Conservation (phyloP, 2,888 invertebrate species). For the Salticus scenicus region DNA sequence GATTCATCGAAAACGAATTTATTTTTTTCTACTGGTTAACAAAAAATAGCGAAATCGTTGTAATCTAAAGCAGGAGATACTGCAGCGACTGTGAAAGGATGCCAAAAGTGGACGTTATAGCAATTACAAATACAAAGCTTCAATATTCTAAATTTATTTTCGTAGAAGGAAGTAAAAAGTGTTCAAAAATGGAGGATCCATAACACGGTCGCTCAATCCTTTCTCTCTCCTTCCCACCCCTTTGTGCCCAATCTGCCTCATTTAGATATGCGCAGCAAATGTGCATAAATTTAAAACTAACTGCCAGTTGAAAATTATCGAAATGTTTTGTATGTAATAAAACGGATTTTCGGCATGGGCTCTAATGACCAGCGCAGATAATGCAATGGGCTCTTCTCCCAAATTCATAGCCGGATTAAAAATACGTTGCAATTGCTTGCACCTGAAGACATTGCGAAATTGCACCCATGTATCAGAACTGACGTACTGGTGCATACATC, state of each 20-base stretch:
- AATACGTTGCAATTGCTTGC: slow-evolving; percentile 28
- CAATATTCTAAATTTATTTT: too few species aligned
- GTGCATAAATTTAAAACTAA: slow-evolving; percentile 58
- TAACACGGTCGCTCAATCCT: neutral
- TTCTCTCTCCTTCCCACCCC: neutral
- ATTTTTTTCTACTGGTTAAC: too few species aligned
- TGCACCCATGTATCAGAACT: neutral
- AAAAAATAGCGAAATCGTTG: too few species aligned
- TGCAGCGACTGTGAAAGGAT: too few species aligned
- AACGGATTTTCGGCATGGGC: slow-evolving; percentile 50
- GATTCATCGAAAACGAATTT: too few species aligned
- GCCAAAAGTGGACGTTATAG: too few species aligned
- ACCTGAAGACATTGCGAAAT: slow-evolving; percentile 6
- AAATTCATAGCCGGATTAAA: slow-evolving; percentile 52
- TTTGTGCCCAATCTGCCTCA: slow-evolving; percentile 47
- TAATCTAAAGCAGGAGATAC: too few species aligned
- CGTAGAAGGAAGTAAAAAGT: too few species aligned
- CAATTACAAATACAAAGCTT: too few species aligned
- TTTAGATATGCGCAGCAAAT: slow-evolving; percentile 58
- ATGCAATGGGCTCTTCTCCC: slow-evolving; percentile 33
- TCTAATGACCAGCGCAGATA: slow-evolving; percentile 55
- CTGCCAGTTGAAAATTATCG: slow-evolving; percentile 65
- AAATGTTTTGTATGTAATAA: slow-evolving; percentile 66
- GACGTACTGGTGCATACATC: neutral
- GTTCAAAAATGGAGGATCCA: too few species aligned